Base-by-base conservation (phyloP, 2,797 vertebrate genomes). In the Agapornis canus region DNA sequence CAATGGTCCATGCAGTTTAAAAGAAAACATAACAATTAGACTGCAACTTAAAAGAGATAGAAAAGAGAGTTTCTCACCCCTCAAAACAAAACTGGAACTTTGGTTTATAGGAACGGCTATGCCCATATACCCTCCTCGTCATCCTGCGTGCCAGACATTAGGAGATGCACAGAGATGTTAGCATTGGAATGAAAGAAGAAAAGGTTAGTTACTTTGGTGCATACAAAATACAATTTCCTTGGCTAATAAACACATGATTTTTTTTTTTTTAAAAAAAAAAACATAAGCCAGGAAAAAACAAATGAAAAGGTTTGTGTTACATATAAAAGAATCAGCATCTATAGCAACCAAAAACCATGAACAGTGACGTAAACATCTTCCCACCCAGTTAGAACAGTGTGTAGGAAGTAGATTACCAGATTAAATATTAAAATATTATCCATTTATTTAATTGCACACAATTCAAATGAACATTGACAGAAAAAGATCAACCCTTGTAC, bases 111-210 rank as follows among this genome's bases (percentile, higher is more conserved):
- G 98, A 97, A 98, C 47, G 97, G 98, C 98, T 99, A 99, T 95
- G 99, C 99, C 99, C 99, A 99, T 97, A 99, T 99, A 95, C 99
- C 99, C 98, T 99, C 99, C 97, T 99, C 99, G 52, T 99, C 99
- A 98, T 99, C 99, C 99, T 99, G 98, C 59, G 94, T 93, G 83
- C 93, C 96, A 92, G 79, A 76, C n/a, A 93, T 94, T 79, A 93
- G 91, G 96, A 96, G 96, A 92, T 95, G 95, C 96, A 96, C 92
- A 97, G 80, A 95, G 92, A 92, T 90, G 97, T 96, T 96, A 97
- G 97, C 97, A 97, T 94, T 94, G 97, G 94, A 97, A 98, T 89
- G 97, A 97, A 97, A 98, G 85, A 97, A 98, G 96, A 98, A 97
- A 98, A 97, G 60, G 71, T 98, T 97, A 97, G 95, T 98, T 93